Evolutionary conservation across 2,797 vertebrate species (phyloP).

Genomic region (Danio kyathit): DNA sequence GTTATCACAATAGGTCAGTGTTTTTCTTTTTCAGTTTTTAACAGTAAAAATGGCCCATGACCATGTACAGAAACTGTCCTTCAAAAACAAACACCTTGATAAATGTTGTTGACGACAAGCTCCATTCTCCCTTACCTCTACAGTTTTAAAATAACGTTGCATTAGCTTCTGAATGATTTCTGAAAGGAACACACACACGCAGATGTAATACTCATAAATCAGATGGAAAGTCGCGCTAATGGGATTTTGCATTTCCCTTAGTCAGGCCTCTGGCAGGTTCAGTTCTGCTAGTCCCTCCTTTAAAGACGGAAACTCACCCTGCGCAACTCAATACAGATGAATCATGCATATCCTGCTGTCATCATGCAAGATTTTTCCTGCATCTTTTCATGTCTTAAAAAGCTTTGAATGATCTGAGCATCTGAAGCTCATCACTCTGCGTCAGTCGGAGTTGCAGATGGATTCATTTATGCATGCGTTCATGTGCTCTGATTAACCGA

Average conservation of each 20-base stretch:
- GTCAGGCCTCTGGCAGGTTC: conserved; percentile 75
- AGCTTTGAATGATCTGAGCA: not conserved
- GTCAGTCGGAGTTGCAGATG: conserved; percentile 4
- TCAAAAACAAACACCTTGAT: not conserved
- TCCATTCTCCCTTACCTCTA: not conserved
- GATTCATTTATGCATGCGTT: not conserved
- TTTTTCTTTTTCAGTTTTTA: no score
- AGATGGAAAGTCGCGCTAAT: conserved; percentile 32
- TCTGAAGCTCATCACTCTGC: conserved; percentile 1
- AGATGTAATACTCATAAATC: conserved; percentile 47
- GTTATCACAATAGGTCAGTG: no score
- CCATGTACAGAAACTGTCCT: not conserved
- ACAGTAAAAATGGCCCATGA: not conserved
- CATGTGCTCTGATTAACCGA: conserved; percentile 21
- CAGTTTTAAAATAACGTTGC: conserved; percentile 1
- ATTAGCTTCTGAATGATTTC: conserved; percentile 11
- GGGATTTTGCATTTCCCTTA: conserved; percentile 69
- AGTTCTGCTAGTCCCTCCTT: conserved; percentile 72
- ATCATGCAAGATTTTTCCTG: conserved; percentile 70
- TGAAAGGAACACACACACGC: conserved; percentile 46
- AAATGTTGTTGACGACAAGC: not conserved
- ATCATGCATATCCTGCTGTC: conserved; percentile 58
- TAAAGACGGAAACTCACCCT: conserved; percentile 70
- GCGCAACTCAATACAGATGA: conserved; percentile 66
- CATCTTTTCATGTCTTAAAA: conserved; percentile 23